Evolutionary conservation across 2,888 invertebrate species (phyloP).

Genomic region (Endotricha flammealis): DNA sequence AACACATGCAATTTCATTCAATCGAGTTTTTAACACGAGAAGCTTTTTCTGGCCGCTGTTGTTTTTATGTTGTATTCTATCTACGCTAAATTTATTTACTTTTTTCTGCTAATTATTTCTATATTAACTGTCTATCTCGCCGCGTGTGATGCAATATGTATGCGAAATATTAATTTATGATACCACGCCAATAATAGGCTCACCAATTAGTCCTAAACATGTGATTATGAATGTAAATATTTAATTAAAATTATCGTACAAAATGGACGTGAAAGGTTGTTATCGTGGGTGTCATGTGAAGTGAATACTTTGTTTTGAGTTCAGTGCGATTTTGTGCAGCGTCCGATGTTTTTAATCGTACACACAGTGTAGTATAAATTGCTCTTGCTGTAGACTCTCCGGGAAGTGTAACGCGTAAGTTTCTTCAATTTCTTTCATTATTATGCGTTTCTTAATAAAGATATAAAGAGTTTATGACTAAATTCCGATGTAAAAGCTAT

Average conservation of each 20-base stretch:
- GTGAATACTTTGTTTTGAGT: conserved; percentile 34
- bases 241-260: conserved; percentile 52
- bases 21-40: not conserved
- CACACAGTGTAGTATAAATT: not conserved
- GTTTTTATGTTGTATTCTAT: not conserved
- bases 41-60: not conserved
- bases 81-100: not conserved
- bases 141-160: too few species aligned
- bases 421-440: too few species aligned
- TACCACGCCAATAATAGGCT: not conserved
- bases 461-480: too few species aligned
- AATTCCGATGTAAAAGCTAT: too few species aligned
- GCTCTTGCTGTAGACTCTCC: too few species aligned
- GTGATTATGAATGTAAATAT: conserved; percentile 65
- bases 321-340: conserved; percentile 14
- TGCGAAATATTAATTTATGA: not conserved
- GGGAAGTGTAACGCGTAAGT: too few species aligned
- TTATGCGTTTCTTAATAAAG: too few species aligned
- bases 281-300: conserved; percentile 53
- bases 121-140: too few species aligned
- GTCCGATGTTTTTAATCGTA: conserved; percentile 13
- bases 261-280: conserved; percentile 62
- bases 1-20: not conserved
- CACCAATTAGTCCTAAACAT: conserved; percentile 41
- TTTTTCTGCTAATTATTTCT: not conserved